These are phyloP conservation scores for Epirrhoe tristata DNA, from an alignment of 2,888 invertebrate species.

Conservation along the genomic window DNA sequence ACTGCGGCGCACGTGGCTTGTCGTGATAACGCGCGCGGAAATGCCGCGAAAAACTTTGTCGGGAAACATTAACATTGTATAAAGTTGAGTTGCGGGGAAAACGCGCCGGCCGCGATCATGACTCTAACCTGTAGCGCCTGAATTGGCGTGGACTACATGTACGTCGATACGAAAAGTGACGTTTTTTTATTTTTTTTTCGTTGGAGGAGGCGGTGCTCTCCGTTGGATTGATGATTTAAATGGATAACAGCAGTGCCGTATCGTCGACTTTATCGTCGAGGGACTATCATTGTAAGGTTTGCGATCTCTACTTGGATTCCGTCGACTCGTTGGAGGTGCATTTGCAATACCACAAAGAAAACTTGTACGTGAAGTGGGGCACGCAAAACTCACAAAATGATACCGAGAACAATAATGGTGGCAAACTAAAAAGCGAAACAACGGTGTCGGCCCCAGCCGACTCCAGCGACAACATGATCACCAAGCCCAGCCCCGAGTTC, in stretches of 20 bases:
- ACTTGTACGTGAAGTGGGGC: conserved; percentile 90
- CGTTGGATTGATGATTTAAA: conserved; percentile 80
- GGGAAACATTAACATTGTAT: conserved; percentile 71
- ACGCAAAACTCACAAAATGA: conserved; percentile 85
- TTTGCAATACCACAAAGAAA: conserved; percentile 92
- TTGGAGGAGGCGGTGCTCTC: conserved; percentile 81
- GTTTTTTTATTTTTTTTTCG: conserved; percentile 83
- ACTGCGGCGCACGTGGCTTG: conserved; percentile 80
- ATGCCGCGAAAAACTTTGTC: conserved; percentile 84
- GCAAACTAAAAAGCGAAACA: conserved; percentile 85
- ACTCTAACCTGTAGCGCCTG: conserved; percentile 76
- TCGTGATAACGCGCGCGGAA: conserved; percentile 71
- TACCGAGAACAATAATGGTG: conserved; percentile 88
- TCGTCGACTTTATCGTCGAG: conserved; percentile 85
- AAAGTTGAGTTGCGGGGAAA: conserved; percentile 63
- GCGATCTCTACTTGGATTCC: conserved; percentile 90
- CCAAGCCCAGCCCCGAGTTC: conserved; percentile 86
- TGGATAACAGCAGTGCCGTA: conserved; percentile 83
- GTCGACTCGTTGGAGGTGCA: conserved; percentile 92
- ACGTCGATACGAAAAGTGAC: conserved; percentile 71
- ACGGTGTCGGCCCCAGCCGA: conserved; percentile 90
- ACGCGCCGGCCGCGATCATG: conserved; percentile 67
- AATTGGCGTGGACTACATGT: conserved; percentile 75
- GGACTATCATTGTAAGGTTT: conserved; percentile 90
- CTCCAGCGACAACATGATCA: conserved; percentile 89